A percentile compares a stretch with the other conserved stretches of the same genome.
These are phyloP conservation scores for Micrasema minimum DNA, from an alignment of 1,140 invertebrate species.

Conservation along the genomic window DNA sequence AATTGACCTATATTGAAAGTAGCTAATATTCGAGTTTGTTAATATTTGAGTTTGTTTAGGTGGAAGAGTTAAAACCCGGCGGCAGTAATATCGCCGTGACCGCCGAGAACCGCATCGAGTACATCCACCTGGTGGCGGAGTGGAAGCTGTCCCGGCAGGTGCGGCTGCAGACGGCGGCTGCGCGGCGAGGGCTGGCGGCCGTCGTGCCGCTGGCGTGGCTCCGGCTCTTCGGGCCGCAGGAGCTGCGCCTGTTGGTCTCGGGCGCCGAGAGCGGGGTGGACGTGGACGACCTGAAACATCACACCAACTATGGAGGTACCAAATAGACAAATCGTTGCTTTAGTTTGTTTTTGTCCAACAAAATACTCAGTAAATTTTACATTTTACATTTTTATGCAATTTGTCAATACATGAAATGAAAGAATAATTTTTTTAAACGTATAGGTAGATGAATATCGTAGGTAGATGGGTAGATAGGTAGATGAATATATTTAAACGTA, in stretches of 20 bases:
- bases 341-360: too few species aligned
- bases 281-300: conserved; percentile 84
- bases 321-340: too few species aligned
- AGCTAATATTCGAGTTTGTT: too few species aligned
- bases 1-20: too few species aligned
- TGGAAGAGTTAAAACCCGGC: conserved; percentile 90
- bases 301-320: conserved; percentile 83
- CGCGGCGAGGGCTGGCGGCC: conserved; percentile 87
- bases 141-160: conserved; percentile 90
- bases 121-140: conserved; percentile 96
- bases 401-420: too few species aligned
- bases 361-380: too few species aligned
- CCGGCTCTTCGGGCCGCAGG: conserved; percentile 94
- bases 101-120: conserved; percentile 92
- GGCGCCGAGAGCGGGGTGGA: conserved; percentile 94
- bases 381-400: too few species aligned
- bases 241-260: conserved; percentile 94
- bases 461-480: too few species aligned
- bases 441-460: too few species aligned
- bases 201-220: conserved; percentile 93
- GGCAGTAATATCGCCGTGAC: conserved; percentile 92
- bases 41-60: conserved; percentile 58
- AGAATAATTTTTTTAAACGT: too few species aligned
- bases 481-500: too few species aligned
- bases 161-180: conserved; percentile 84